Evolutionary conservation across 2,888 invertebrate species (phyloP).

Genomic region (Spicauda simplicius): DNA sequence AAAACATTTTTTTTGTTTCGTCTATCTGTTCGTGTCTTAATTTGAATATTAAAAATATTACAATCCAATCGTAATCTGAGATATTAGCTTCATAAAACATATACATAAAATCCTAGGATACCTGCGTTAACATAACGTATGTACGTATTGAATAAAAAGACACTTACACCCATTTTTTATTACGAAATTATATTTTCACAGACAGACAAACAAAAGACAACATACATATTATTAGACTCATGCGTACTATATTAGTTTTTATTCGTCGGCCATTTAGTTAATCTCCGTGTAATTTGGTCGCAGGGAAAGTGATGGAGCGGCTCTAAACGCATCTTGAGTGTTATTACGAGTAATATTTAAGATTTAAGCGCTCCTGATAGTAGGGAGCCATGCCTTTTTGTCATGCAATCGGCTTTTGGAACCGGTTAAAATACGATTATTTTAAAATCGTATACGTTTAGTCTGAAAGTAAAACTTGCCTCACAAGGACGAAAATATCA

Average conservation of each 20-base stretch:
- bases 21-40: too few species aligned
- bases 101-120: too few species aligned
- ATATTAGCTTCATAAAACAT: too few species aligned
- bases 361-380: slow-evolving; percentile 26
- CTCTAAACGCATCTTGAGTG: slow-evolving; percentile 38
- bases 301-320: slow-evolving; percentile 47
- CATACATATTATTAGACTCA: slow-evolving; percentile 4
- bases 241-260: slow-evolving; percentile 35
- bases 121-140: too few species aligned
- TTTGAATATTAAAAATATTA: too few species aligned
- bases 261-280: slow-evolving; percentile 45
- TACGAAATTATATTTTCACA: background rate
- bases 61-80: too few species aligned
- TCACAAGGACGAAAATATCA: background rate
- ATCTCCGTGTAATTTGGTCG: slow-evolving; percentile 47
- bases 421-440: slow-evolving; percentile 2
- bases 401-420: slow-evolving; percentile 15
- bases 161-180: too few species aligned
- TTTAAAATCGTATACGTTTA: background rate
- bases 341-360: slow-evolving; percentile 36
- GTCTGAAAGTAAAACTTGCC: background rate
- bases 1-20: too few species aligned
- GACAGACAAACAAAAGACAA: background rate
- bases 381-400: slow-evolving; percentile 10
- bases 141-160: too few species aligned